A percentile compares a stretch with the other conserved stretches of the same genome.
Evolutionary conservation across 2,888 invertebrate species (phyloP).

Genomic region (Diplolepis rosae): DNA sequence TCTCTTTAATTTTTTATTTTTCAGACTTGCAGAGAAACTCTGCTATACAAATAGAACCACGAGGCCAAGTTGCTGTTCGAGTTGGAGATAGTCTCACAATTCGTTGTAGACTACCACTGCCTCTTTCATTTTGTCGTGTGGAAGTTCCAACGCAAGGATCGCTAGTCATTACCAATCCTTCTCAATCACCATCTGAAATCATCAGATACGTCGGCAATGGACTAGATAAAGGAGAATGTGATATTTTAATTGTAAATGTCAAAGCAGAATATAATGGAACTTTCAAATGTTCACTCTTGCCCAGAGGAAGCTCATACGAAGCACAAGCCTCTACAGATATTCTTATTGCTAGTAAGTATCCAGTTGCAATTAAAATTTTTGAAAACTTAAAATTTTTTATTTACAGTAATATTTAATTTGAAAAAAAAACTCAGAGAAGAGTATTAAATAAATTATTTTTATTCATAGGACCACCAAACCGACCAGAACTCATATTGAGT

Average conservation of each 20-base stretch:
- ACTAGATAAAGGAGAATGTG: slow-evolving; percentile 81
- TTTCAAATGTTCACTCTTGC: slow-evolving; percentile 81
- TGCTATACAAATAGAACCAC: slow-evolving; percentile 67
- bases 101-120: slow-evolving; percentile 77
- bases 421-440: too few relatives aligned
- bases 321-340: slow-evolving; percentile 78
- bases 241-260: slow-evolving; percentile 80
- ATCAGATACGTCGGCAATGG: slow-evolving; percentile 75
- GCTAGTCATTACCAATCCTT: slow-evolving; percentile 40
- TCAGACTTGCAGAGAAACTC: background rate
- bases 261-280: slow-evolving; percentile 82
- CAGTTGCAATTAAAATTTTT: background rate
- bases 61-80: slow-evolving; percentile 76
- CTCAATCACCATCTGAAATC: slow-evolving; percentile 57
- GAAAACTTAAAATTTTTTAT: background rate
- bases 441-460: slow-evolving; percentile 24
- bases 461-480: slow-evolving; percentile 74
- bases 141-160: slow-evolving; percentile 66
- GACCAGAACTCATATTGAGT: slow-evolving; percentile 73
- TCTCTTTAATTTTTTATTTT: slow-evolving; percentile 25
- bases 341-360: slow-evolving; percentile 83
- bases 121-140: slow-evolving; percentile 79
- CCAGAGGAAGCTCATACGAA: slow-evolving; percentile 77
- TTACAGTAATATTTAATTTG: background rate
- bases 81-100: slow-evolving; percentile 77